A percentile compares a stretch with the other conserved stretches of the same genome.
phyloP scores from a whole-genome alignment of 2,113 vertebrate genomes.

The Eolophus roseicapilla region DNA sequence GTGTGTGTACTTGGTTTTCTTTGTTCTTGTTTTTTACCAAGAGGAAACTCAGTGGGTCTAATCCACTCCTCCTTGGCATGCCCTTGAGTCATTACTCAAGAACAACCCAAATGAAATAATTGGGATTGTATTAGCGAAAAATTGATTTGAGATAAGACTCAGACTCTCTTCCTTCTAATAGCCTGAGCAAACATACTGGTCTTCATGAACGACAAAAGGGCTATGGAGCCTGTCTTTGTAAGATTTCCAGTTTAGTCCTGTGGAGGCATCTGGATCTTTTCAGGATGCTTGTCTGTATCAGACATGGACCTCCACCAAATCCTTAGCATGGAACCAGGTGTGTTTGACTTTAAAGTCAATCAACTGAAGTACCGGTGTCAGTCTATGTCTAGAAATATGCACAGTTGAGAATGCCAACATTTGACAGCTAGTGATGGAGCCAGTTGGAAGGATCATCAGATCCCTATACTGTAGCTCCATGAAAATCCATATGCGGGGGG shows the following conservation, averaged over 20 bases:
- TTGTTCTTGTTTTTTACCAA: not conserved
- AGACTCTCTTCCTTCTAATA: not conserved
- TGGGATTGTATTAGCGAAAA: not conserved
- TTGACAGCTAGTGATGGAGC: not conserved
- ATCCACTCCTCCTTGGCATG: not conserved
- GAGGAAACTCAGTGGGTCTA: not conserved
- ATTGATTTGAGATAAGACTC: not conserved
- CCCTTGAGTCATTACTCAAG: not conserved
- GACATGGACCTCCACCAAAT: not conserved
- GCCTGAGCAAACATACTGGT: not conserved
- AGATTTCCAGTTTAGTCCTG: not conserved
- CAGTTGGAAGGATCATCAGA: not conserved
- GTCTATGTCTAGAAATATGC: not conserved
- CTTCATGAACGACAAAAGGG: not conserved
- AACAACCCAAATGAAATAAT: not conserved
- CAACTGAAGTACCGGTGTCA: not conserved
- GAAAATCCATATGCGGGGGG: not conserved
- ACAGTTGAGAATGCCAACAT: not conserved
- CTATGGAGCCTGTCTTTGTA: not conserved
- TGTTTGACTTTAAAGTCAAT: slow-evolving; percentile 28
- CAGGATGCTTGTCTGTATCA: not conserved
- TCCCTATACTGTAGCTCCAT: not conserved
- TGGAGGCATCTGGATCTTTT: not conserved
- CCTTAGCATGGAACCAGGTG: not conserved
- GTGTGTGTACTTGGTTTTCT: not conserved